Evolutionary conservation across 1,140 invertebrate genomes (phyloP).

Genomic region (Danaus melanippus): DNA sequence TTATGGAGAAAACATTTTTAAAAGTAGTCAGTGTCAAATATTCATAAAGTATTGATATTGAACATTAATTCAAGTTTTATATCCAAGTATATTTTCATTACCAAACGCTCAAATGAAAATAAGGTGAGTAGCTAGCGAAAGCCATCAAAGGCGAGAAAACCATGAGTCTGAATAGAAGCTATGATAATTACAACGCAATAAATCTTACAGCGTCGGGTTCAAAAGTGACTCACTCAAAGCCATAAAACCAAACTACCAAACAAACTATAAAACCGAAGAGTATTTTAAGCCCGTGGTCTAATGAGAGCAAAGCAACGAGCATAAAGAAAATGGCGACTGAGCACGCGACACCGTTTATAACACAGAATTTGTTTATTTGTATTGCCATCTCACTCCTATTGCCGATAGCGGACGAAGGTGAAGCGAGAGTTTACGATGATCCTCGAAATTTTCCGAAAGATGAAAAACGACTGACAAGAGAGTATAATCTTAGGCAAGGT

Average conservation of each 20-base stretch:
- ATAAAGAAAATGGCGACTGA: conserved; percentile 59
- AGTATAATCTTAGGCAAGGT: conserved; percentile 73
- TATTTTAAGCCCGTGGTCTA: conserved; percentile 51
- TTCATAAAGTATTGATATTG: too few relatives aligned
- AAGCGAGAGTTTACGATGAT: conserved; percentile 51
- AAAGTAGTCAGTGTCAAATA: too few relatives aligned
- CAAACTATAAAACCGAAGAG: conserved; percentile 42
- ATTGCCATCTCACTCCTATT: conserved; percentile 57
- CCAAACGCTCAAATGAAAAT: too few relatives aligned
- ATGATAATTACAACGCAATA: conserved; percentile 9
- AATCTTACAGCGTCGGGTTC: conserved; percentile 13
- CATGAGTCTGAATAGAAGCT: neutral
- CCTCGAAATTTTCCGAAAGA: conserved; percentile 43
- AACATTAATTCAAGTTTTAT: too few relatives aligned
- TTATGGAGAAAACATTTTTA: too few relatives aligned
- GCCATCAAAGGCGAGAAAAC: too few relatives aligned
- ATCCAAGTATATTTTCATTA: too few relatives aligned
- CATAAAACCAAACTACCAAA: conserved; percentile 30
- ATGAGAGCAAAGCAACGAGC: conserved; percentile 47
- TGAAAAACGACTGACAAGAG: conserved; percentile 58
- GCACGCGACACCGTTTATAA: conserved; percentile 58
- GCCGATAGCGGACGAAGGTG: conserved; percentile 48
- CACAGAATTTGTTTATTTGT: conserved; percentile 66
- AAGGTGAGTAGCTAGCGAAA: too few relatives aligned
- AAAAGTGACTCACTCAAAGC: conserved; percentile 40